Base-by-base conservation (phyloP, 1,140 invertebrate genomes). In the Hylaeus volcanicus region DNA sequence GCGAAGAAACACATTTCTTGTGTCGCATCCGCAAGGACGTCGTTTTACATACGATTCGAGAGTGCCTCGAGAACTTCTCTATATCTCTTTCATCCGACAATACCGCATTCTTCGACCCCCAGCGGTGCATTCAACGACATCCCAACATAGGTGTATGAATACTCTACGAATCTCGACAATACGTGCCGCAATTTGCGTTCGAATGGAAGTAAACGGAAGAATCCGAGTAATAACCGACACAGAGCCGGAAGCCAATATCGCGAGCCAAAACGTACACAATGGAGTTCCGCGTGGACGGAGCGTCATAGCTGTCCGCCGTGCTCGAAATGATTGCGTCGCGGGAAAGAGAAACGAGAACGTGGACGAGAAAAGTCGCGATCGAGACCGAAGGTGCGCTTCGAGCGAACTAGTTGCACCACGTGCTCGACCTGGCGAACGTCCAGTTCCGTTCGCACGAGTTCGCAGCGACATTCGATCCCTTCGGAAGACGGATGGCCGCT, bases 391-490 rank as follows among this genome's bases (percentile, higher is more conserved):
- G 53, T 55, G 14, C 2, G 55, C 14, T 15, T 3, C 5, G 8
- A 48, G 1, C 45, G 45, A 48, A 48, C 45, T 48, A 48, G 39
- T 39, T 55, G 15, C 61, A 55, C 41, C 15, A 39, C 43, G 5
- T 5, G 8, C 65, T 81, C 72, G 53, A 74, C n/a, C 74, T 86
- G 84, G 82, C 83, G 51, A 76, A 43, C 69, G 26, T 83, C 84
- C 82, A 85, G 71, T 63, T 37, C 60, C 45, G 61, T 64, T 55
- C 48, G 56, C 41, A 12, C 45, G 26, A 74, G 70, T 82, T 84
- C 69, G 11, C 56, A 6, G 26, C 2, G 79, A 43, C 71, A 61
- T 60, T 69, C 69, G 83, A 69, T 51, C 14, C n/a, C 41, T 61
- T 41, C 48, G 69, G 74, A 83, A 81, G 60, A 83, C 48, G 60